These are phyloP conservation scores for Siniperca undulata DNA, from an alignment of 2,797 vertebrate species.

Conservation along the genomic window DNA sequence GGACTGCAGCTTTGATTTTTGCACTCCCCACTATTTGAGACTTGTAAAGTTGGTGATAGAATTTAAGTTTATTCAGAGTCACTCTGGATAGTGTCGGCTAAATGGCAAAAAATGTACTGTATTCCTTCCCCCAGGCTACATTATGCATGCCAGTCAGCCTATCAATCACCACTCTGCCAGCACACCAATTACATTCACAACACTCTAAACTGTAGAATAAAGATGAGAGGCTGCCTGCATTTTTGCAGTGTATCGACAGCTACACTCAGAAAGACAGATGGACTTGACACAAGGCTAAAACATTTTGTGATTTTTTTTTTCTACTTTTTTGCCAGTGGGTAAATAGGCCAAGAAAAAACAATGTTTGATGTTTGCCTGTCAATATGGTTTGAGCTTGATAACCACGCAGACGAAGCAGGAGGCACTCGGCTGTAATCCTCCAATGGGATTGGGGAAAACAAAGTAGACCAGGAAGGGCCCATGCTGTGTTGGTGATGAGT, in stretches of 20 bases:
- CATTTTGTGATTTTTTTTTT: constrained; percentile 3
- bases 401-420: constrained; percentile 36
- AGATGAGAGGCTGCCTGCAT: constrained; percentile 33
- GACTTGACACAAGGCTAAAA: constrained; percentile 51
- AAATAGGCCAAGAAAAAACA: constrained; percentile 41
- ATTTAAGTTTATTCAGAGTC: constrained; percentile 11
- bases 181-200: constrained; percentile 27
- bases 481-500: constrained; percentile 46
- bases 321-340: constrained; percentile 1
- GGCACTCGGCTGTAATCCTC: constrained; percentile 40
- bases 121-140: constrained; percentile 15
- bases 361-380: constrained; percentile 59
- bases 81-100: constrained; percentile 13
- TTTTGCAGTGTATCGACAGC: constrained; percentile 28
- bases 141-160: constrained; percentile 36
- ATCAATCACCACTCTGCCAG: constrained; percentile 37
- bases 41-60: neutral
- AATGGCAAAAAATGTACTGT: constrained; percentile 18
- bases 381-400: constrained; percentile 58
- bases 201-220: constrained; percentile 33
- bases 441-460: constrained; percentile 53
- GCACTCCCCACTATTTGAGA: neutral
- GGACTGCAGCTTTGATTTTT: neutral
- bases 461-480: constrained; percentile 48
- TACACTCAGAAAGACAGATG: constrained; percentile 43